These are phyloP conservation scores for Nannoperca australis DNA, from an alignment of 2,797 vertebrate species.

Conservation along the genomic window DNA sequence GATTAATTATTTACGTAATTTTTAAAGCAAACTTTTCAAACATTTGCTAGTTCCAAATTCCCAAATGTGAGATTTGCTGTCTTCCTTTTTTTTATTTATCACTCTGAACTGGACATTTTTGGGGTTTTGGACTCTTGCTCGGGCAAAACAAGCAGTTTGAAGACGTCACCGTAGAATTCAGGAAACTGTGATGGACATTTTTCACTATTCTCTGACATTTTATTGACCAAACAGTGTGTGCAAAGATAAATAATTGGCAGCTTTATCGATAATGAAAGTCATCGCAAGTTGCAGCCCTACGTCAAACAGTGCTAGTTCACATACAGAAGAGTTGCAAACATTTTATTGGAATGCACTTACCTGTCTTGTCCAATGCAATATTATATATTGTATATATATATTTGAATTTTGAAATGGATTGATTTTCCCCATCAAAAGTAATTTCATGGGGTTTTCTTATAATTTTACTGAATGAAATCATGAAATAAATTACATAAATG, in stretches of 20 bases:
- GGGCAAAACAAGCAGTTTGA: background rate
- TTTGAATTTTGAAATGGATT: slow-evolving; percentile 5
- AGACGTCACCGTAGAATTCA: background rate
- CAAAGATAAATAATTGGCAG: background rate
- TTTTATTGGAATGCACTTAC: background rate
- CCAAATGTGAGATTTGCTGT: background rate
- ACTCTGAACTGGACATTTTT: background rate
- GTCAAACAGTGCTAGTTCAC: background rate
- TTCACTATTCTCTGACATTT: background rate
- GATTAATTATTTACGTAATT: background rate
- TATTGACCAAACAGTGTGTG: background rate
- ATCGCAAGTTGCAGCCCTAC: background rate
- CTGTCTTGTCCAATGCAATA: background rate
- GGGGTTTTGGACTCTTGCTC: background rate
- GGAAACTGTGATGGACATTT: background rate
- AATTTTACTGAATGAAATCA: slow-evolving; percentile 19
- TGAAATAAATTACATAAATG: slow-evolving; percentile 9
- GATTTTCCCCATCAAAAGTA: slow-evolving; percentile 1
- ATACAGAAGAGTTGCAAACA: background rate
- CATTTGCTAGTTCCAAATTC: background rate
- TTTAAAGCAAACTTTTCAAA: background rate
- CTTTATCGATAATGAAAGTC: background rate
- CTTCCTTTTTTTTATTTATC: background rate
- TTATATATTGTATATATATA: background rate
- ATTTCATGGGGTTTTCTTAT: background rate